A percentile compares a stretch with the other conserved stretches of the same genome.
Conservation (phyloP, 2,888 invertebrate genomes). For the Noctua comes region DNA sequence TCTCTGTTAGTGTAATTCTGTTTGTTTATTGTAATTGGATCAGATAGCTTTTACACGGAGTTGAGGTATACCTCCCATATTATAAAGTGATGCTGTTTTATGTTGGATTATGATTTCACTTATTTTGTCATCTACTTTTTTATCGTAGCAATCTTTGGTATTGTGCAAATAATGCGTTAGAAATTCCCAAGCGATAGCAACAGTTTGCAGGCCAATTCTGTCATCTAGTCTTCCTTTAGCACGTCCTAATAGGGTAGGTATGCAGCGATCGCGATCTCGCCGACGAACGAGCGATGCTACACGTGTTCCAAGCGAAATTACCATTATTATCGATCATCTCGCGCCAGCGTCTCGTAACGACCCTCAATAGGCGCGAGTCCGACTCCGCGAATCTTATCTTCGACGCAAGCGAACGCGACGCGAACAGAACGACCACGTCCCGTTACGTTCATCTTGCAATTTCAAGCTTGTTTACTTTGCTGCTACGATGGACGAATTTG, state of each 20-base stretch:
- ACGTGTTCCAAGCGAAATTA: slow-evolving; percentile 88
- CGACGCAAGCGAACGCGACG: slow-evolving; percentile 67
- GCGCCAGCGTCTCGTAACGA: slow-evolving; percentile 87
- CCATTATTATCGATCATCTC: slow-evolving; percentile 91
- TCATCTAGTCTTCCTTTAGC: slow-evolving; percentile 80
- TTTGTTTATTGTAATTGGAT: slow-evolving; percentile 60
- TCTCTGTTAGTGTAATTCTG: slow-evolving; percentile 63
- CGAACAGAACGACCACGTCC: slow-evolving; percentile 71
- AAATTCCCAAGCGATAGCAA: slow-evolving; percentile 57
- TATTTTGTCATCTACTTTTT: slow-evolving; percentile 2
- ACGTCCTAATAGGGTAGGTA: slow-evolving; percentile 86
- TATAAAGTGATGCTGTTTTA: background rate
- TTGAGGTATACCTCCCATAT: slow-evolving; percentile 9
- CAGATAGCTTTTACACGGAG: slow-evolving; percentile 28
- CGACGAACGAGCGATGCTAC: slow-evolving; percentile 85
- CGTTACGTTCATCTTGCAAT: slow-evolving; percentile 79
- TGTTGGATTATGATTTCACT: slow-evolving; percentile 4
- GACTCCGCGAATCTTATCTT: slow-evolving; percentile 82
- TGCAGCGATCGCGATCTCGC: slow-evolving; percentile 82
- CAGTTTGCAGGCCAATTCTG: slow-evolving; percentile 77
- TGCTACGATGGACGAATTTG: slow-evolving; percentile 66
- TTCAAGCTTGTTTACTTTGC: slow-evolving; percentile 80
- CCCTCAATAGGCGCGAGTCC: slow-evolving; percentile 84
- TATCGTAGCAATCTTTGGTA: background rate
- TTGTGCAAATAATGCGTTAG: slow-evolving; percentile 37